Percentiles rank a stretch among this genome's conserved stretches.
These are phyloP conservation scores for Trichomalopsis sarcophagae DNA, from an alignment of 1,140 invertebrate genomes.

Conservation along the genomic window DNA sequence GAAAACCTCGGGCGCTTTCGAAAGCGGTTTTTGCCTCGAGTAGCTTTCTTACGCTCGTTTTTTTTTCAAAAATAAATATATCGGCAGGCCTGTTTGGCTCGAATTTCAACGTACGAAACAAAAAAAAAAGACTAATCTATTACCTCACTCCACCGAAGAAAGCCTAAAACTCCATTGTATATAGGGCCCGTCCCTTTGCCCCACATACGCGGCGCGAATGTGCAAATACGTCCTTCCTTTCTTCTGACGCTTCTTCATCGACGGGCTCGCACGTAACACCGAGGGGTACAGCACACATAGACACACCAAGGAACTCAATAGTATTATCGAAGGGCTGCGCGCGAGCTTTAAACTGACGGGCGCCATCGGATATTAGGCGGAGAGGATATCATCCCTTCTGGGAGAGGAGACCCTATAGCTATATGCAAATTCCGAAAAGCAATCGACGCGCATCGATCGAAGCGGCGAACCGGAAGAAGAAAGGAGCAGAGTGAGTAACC, in stretches of 20 bases:
- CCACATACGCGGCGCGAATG: conserved; percentile 30
- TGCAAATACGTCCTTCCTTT: conserved; percentile 24
- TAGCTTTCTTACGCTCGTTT: no score
- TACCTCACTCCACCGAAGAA: neutral
- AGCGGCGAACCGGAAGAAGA: neutral
- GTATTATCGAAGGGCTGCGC: conserved; percentile 31
- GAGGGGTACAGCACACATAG: neutral
- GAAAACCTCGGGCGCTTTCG: no score
- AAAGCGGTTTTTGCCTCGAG: no score
- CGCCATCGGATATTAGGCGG: conserved; percentile 31
- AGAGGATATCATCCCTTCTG: neutral
- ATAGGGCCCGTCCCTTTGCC: conserved; percentile 1
- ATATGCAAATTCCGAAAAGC: conserved; percentile 24
- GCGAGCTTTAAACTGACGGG: conserved; percentile 36
- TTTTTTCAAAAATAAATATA: no score
- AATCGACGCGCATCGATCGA: conserved; percentile 17
- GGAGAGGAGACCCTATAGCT: neutral
- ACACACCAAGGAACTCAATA: conserved; percentile 3
- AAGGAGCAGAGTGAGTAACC: neutral
- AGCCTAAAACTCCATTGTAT: neutral
- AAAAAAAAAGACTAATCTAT: neutral
- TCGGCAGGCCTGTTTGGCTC: no score
- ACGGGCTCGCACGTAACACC: neutral
- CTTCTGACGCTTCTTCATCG: neutral
- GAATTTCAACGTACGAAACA: no score